These are phyloP conservation scores for Melieria omissa DNA, from an alignment of 2,888 invertebrate genomes.

Conservation along the genomic window DNA sequence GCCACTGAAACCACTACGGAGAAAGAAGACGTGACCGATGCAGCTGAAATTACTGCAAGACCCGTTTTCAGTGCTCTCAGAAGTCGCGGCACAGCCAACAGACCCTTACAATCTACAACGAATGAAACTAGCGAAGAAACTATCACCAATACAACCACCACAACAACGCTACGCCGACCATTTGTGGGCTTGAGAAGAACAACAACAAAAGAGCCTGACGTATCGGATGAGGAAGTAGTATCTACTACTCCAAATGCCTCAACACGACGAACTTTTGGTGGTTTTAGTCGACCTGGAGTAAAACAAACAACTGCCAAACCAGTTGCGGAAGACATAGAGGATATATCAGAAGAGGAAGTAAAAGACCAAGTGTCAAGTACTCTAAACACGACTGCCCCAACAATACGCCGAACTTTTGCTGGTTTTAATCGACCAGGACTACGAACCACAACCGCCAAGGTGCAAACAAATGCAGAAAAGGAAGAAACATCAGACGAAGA, in stretches of 20 bases:
- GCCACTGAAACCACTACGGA: neutral
- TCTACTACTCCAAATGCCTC: neutral
- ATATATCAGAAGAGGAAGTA: too few relatives aligned
- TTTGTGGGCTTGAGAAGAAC: neutral
- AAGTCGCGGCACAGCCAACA: too few relatives aligned
- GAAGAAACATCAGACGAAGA: too few relatives aligned
- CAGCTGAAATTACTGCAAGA: neutral
- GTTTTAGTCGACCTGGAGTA: neutral
- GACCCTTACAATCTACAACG: too few relatives aligned
- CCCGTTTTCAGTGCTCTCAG: too few relatives aligned
- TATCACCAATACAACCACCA: neutral
- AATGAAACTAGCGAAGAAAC: neutral
- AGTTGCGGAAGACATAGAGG: neutral
- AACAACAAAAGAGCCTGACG: neutral
- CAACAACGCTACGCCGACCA: neutral
- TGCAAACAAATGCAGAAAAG: too few relatives aligned
- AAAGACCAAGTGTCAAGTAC: too few relatives aligned
- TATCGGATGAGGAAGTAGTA: neutral
- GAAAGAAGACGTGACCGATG: neutral
- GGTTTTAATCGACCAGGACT: too few relatives aligned
- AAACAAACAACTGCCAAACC: neutral
- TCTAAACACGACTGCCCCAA: too few relatives aligned
- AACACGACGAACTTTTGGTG: constrained; percentile 1
- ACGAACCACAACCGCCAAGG: too few relatives aligned
- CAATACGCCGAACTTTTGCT: too few relatives aligned